phyloP scores from a whole-genome alignment of 2,888 invertebrate species.

The Rhabditoides inermis region DNA sequence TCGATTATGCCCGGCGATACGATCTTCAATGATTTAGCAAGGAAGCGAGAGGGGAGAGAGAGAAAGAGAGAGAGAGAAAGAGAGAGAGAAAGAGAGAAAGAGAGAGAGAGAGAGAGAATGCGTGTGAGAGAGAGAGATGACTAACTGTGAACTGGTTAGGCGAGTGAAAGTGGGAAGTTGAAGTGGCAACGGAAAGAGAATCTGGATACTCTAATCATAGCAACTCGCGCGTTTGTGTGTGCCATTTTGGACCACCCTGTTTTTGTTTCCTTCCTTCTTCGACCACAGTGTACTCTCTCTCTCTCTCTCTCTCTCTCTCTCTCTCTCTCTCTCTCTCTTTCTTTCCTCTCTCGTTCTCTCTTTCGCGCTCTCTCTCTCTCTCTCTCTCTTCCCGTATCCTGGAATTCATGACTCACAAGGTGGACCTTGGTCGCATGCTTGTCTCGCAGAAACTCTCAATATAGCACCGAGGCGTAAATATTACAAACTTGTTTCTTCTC shows the following conservation, averaged over 20 bases:
- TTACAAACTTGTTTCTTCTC: not conserved
- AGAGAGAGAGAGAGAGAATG: not conserved
- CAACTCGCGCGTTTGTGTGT: not conserved
- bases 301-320: conserved; percentile 3
- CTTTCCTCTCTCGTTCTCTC: not conserved
- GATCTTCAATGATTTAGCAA: no score
- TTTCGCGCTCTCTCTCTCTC: conserved; percentile 8
- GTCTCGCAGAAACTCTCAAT: not conserved
- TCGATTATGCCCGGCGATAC: no score
- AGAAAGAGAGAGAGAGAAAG: no score
- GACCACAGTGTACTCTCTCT: conserved; percentile 4
- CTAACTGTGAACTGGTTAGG: not conserved
- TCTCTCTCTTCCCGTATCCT: conserved; percentile 3
- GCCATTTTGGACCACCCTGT: conserved; percentile 11
- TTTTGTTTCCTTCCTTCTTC: conserved; percentile 1
- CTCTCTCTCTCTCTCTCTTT: not conserved
- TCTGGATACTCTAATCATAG: no score
- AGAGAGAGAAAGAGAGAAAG: not conserved
- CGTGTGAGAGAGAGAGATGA: not conserved
- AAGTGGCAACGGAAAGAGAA: not conserved
- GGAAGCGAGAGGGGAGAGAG: no score
- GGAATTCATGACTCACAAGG: conserved; percentile 1
- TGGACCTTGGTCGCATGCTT: not conserved
- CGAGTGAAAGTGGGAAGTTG: not conserved
- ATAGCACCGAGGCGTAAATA: no score